A percentile compares a stretch with the other conserved stretches of the same genome.
phyloP scores from a whole-genome alignment of 2,888 invertebrate genomes.

The Tigriopus californicus region DNA sequence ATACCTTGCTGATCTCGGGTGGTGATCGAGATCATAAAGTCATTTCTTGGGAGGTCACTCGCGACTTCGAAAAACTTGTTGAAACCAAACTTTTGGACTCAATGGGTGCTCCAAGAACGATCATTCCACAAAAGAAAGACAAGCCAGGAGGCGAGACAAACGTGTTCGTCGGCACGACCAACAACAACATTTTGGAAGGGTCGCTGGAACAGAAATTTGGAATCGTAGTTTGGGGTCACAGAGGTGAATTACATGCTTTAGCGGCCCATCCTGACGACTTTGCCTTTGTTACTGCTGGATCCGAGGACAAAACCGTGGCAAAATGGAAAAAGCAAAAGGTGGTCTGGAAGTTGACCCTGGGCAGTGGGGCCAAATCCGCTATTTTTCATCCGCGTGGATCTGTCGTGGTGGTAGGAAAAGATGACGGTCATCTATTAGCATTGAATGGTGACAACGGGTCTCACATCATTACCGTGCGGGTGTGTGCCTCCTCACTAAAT shows the following conservation, averaged over 20 bases:
- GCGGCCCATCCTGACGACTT: constrained; percentile 79
- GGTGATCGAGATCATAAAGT: constrained; percentile 77
- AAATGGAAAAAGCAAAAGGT: constrained; percentile 73
- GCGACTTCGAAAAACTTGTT: constrained; percentile 71
- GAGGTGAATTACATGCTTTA: constrained; percentile 65
- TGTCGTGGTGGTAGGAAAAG: constrained; percentile 68
- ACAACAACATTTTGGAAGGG: constrained; percentile 73
- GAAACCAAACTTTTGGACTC: constrained; percentile 75
- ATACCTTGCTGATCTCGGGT: constrained; percentile 72
- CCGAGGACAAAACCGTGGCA: constrained; percentile 62
- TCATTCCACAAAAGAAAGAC: constrained; percentile 52
- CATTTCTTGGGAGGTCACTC: constrained; percentile 75
- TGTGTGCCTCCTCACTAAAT: constrained; percentile 67
- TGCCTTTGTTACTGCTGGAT: constrained; percentile 75
- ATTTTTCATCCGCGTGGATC: constrained; percentile 74
- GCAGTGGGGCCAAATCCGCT: constrained; percentile 70
- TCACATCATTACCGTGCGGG: constrained; percentile 61
- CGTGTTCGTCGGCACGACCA: constrained; percentile 73
- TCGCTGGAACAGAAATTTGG: constrained; percentile 72
- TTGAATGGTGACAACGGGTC: constrained; percentile 69
- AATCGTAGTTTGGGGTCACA: constrained; percentile 69
- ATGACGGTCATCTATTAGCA: constrained; percentile 68
- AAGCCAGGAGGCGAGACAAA: constrained; percentile 64
- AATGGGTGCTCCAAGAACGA: constrained; percentile 48
- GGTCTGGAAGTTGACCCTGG: constrained; percentile 54